Evolutionary conservation across 2,797 vertebrate genomes (phyloP).

Genomic region (Gobio occitaniae): DNA sequence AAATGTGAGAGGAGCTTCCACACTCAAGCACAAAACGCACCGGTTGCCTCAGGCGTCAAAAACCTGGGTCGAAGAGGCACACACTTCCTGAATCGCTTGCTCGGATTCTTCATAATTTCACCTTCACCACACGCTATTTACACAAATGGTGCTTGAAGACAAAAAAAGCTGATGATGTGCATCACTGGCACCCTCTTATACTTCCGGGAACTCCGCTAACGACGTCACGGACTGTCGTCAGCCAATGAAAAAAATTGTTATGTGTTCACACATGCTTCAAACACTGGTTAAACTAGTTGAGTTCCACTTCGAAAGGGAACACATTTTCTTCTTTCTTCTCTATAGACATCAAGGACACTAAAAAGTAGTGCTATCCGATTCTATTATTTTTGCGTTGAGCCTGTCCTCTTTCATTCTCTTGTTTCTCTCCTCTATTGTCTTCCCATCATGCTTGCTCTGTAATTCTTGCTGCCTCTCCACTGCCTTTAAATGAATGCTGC

Average conservation of each 20-base stretch:
- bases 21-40: neutral
- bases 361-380: neutral
- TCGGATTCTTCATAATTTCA: neutral
- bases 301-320: neutral
- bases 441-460: slow-evolving; percentile 56
- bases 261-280: neutral
- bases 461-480: slow-evolving; percentile 31
- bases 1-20: neutral
- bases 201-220: no score
- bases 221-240: no score
- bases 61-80: neutral
- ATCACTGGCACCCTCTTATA: neutral
- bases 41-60: neutral
- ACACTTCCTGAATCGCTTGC: neutral
- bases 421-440: slow-evolving; percentile 50
- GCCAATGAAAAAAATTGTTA: neutral
- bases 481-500: slow-evolving; percentile 66
- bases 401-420: slow-evolving; percentile 37
- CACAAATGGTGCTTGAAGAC: neutral
- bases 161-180: neutral
- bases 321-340: neutral
- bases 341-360: neutral
- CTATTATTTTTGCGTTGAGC: neutral
- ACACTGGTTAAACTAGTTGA: neutral
- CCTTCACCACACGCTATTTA: neutral